phyloP scores from a whole-genome alignment of 2,797 vertebrate genomes.

The Falco concolor region DNA sequence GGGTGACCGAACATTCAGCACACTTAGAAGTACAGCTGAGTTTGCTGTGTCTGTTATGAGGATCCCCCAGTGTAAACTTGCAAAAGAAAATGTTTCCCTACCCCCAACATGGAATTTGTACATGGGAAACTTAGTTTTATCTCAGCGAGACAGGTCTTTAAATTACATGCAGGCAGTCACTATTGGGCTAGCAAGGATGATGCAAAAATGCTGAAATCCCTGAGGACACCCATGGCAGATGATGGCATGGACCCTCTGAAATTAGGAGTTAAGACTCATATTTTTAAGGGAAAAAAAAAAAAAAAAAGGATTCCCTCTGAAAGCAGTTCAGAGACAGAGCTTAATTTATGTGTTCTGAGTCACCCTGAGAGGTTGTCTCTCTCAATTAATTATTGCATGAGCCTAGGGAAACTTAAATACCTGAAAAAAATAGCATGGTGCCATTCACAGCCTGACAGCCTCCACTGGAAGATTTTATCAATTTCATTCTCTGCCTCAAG shows the following conservation, averaged over 20 bases:
- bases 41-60: neutral
- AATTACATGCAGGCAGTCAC: neutral
- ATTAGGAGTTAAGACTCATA: neutral
- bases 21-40: neutral
- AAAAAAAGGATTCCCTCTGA: neutral
- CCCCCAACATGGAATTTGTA: neutral
- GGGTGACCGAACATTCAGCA: neutral
- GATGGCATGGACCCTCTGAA: neutral
- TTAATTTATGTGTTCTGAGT: slow-evolving; percentile 13
- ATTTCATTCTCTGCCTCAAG: neutral
- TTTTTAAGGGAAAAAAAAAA: neutral
- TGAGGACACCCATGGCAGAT: neutral
- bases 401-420: slow-evolving; percentile 19
- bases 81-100: neutral
- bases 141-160: neutral
- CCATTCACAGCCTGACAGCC: neutral
- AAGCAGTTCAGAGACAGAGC: neutral
- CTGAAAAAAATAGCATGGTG: slow-evolving; percentile 20
- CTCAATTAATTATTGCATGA: slow-evolving; percentile 34
- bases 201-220: neutral
- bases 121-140: neutral
- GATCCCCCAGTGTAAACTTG: neutral
- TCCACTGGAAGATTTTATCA: neutral
- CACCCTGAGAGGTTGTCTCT: slow-evolving; percentile 1
- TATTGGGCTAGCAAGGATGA: neutral